These are phyloP conservation scores for Porites rus DNA, from an alignment of 92 coral and sea anemone species.

Conservation along the genomic window DNA sequence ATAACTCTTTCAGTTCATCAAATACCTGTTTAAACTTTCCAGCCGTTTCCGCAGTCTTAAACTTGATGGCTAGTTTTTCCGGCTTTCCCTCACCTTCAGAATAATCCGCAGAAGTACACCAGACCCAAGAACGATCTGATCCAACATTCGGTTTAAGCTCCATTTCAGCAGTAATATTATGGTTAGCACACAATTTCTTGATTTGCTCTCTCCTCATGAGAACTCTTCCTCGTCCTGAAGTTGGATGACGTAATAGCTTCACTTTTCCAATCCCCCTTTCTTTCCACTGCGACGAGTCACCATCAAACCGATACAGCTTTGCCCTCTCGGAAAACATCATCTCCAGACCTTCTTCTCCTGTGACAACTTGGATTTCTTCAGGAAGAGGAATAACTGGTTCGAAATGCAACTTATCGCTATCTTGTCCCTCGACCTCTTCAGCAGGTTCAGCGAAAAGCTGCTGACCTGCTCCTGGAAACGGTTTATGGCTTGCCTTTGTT, in stretches of 20 bases:
- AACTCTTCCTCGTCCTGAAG: conserved; percentile 81
- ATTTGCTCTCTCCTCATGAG: conserved; percentile 97
- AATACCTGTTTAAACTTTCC: conserved; percentile 82
- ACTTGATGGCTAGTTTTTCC: conserved; percentile 88
- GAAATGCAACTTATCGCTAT: conserved; percentile 72
- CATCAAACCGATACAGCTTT: conserved; percentile 87
- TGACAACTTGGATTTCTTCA: conserved; percentile 67
- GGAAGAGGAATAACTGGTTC: conserved; percentile 95
- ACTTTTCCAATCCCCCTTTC: conserved; percentile 95
- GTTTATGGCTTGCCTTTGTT: conserved; percentile 3
- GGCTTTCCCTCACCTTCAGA: conserved; percentile 81
- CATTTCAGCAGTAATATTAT: conserved; percentile 78
- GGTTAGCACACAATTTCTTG: conserved; percentile 95
- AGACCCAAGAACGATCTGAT: conserved; percentile 97
- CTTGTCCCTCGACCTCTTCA: conserved; percentile 38
- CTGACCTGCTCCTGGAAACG: conserved; percentile 79
- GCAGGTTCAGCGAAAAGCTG: conserved; percentile 75
- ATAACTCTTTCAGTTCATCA: conserved; percentile 75
- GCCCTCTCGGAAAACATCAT: conserved; percentile 87
- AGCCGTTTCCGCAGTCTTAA: conserved; percentile 79
- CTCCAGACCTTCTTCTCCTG: conserved; percentile 94
- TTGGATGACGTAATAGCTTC: conserved; percentile 87
- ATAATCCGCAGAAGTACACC: conserved; percentile 89
- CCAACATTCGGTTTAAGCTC: conserved; percentile 79
- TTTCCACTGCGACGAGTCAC: conserved; percentile 82